Conservation (phyloP, 2,113 vertebrate species). For the Seriola dumerili region DNA sequence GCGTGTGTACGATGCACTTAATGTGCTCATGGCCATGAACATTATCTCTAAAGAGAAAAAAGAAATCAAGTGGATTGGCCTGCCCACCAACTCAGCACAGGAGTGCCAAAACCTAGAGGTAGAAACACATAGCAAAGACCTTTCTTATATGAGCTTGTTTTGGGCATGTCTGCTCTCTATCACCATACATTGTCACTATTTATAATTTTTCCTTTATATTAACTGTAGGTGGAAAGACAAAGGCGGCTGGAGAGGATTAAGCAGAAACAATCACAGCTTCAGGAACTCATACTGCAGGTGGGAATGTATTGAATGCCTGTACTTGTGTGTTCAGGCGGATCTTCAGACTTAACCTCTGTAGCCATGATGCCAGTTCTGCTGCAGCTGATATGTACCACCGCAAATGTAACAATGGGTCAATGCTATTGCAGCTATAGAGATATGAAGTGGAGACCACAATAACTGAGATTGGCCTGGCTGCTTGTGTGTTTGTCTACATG, state of each 20-base stretch:
- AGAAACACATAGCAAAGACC: not conserved
- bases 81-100: constrained; percentile 99
- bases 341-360: not conserved
- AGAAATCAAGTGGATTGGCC: constrained; percentile 98
- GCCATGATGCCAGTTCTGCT: not conserved
- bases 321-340: not conserved
- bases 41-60: constrained; percentile 99
- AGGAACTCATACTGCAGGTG: constrained; percentile 99
- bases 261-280: constrained; percentile 98
- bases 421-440: not conserved
- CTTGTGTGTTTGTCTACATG: not conserved
- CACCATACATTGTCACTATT: too few relatives aligned
- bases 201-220: constrained; percentile 3
- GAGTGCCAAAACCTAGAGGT: constrained; percentile 99
- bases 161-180: not conserved
- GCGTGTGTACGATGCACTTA: constrained; percentile 97
- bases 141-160: not conserved
- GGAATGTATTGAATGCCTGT: not conserved
- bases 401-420: not conserved
- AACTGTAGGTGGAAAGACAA: constrained; percentile 93
- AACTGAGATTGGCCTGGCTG: not conserved
- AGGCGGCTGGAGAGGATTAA: constrained; percentile 97
- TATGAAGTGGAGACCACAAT: not conserved
- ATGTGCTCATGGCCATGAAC: constrained; percentile 99
- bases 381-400: not conserved